phyloP scores from a whole-genome alignment of 2,888 invertebrate genomes.

The Nipponacmea schrenckii region DNA sequence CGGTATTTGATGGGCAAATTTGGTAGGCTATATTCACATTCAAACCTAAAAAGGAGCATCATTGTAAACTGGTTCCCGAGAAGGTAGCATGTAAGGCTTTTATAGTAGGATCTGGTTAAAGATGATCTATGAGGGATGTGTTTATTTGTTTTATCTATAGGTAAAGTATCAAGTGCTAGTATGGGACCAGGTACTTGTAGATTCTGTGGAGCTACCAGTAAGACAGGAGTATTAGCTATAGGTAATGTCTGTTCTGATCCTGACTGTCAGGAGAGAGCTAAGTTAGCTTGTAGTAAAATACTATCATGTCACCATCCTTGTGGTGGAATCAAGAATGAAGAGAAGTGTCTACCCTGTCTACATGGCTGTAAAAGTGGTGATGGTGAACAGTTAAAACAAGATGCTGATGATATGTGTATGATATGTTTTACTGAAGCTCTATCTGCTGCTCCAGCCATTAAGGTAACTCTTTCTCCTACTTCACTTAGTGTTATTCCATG shows the following conservation, averaged over 20 bases:
- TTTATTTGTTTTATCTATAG: slow-evolving; percentile 25
- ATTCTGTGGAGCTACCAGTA: slow-evolving; percentile 86
- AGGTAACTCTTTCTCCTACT: slow-evolving; percentile 64
- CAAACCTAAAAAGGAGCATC: too few relatives aligned
- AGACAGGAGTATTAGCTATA: slow-evolving; percentile 87
- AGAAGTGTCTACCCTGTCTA: slow-evolving; percentile 87
- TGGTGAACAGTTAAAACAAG: slow-evolving; percentile 79
- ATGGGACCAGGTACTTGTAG: slow-evolving; percentile 80
- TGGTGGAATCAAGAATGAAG: slow-evolving; percentile 89
- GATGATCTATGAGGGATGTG: too few relatives aligned
- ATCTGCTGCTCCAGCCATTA: slow-evolving; percentile 93
- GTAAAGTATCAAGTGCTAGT: slow-evolving; percentile 45
- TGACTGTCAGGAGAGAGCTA: slow-evolving; percentile 84
- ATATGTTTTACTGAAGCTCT: slow-evolving; percentile 98
- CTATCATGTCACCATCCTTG: slow-evolving; percentile 91
- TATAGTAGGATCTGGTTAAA: too few relatives aligned
- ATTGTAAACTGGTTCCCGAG: too few relatives aligned
- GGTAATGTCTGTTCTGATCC: slow-evolving; percentile 92
- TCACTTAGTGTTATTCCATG: too few relatives aligned
- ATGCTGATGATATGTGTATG: slow-evolving; percentile 99
- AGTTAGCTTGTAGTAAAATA: slow-evolving; percentile 84
- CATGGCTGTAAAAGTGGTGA: slow-evolving; percentile 76
- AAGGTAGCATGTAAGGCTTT: too few relatives aligned
- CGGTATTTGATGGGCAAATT: too few relatives aligned
- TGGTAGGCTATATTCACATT: too few relatives aligned